Conservation (phyloP, 2,888 invertebrate genomes). For the Stenchaetothrips biformis region DNA sequence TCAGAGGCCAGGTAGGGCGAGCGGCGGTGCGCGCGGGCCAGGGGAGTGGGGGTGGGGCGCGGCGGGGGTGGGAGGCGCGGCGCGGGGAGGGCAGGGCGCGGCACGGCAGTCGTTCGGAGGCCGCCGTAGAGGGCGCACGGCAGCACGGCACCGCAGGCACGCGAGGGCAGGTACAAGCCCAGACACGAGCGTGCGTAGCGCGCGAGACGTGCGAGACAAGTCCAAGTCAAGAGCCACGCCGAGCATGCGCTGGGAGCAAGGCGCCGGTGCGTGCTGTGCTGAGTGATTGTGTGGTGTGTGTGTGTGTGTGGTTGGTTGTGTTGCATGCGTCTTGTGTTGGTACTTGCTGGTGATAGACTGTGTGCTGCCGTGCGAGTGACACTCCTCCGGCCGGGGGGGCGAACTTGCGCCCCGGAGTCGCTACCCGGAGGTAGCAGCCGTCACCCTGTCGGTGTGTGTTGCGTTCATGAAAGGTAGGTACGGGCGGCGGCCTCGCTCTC, state of each 20-base stretch:
- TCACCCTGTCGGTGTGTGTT: conserved; percentile 13
- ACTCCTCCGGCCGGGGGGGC: no score
- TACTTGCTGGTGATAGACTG: not conserved
- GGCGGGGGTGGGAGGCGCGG: not conserved
- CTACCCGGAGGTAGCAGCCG: not conserved
- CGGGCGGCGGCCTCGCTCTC: not conserved
- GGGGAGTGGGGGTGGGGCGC: not conserved
- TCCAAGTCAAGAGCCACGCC: not conserved
- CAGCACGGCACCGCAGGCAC: not conserved
- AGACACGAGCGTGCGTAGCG: not conserved
- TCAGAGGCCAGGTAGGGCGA: conserved; percentile 27
- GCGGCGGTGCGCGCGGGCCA: conserved; percentile 26
- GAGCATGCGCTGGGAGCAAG: not conserved
- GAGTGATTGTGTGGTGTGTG: not conserved
- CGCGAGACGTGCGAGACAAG: not conserved
- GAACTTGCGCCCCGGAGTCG: not conserved
- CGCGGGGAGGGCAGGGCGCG: not conserved
- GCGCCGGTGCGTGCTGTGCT: not conserved
- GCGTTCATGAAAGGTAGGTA: conserved; percentile 15
- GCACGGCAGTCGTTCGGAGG: not conserved
- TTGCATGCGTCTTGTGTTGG: not conserved
- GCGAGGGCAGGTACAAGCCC: not conserved
- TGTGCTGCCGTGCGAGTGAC: not conserved
- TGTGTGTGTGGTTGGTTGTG: not conserved
- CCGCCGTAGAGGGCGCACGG: not conserved